These are phyloP conservation scores for Salvator merianae DNA, from an alignment of 2,113 vertebrate genomes.

Conservation along the genomic window DNA sequence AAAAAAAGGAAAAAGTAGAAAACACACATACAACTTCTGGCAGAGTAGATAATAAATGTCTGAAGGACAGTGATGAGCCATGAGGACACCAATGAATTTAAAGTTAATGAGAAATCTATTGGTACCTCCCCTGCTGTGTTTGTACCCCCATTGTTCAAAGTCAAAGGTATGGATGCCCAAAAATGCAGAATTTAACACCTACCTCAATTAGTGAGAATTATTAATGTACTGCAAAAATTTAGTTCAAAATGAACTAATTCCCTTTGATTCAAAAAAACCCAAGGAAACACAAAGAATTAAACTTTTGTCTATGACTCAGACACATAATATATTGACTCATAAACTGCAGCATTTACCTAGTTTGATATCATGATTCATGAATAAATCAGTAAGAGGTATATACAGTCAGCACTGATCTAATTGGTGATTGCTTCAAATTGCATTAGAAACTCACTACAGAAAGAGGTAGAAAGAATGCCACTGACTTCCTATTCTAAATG, in stretches of 20 bases:
- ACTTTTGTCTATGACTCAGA: conserved; percentile 40
- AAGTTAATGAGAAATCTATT: not conserved
- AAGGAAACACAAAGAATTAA: conserved; percentile 19
- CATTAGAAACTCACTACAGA: not conserved
- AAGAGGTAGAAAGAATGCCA: not conserved
- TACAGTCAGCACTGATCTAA: not conserved
- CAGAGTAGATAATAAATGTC: conserved; percentile 5
- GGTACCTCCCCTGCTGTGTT: not conserved
- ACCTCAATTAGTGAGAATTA: not conserved
- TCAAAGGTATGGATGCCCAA: not conserved
- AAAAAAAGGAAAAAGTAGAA: no score
- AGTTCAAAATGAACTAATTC: conserved; percentile 33
- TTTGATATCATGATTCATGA: conserved; percentile 16
- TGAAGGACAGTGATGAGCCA: not conserved
- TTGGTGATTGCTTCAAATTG: conserved; percentile 13
- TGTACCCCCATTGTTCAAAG: no score
- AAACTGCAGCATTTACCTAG: not conserved
- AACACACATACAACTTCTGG: not conserved
- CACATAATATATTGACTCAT: conserved; percentile 39
- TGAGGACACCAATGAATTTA: not conserved
- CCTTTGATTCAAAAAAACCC: conserved; percentile 27
- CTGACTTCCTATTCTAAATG: not conserved
- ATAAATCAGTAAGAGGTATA: conserved; percentile 35
- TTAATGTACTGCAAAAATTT: conserved; percentile 17
- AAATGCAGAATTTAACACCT: not conserved